Evolutionary conservation across 2,888 invertebrate genomes (phyloP).

Genomic region (Patella ulyssiponensis): DNA sequence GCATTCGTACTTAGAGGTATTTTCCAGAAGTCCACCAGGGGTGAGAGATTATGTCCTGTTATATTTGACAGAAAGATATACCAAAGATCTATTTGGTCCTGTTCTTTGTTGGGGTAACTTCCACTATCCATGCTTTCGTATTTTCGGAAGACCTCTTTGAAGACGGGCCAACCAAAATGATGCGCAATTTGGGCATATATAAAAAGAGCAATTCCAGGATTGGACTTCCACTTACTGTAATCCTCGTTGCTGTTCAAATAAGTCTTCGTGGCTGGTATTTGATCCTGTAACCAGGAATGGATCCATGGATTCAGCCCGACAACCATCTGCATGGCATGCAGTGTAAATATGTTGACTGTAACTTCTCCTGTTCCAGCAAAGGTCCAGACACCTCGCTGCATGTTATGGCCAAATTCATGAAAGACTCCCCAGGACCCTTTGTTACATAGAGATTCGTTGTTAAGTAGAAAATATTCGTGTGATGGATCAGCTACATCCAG

Average conservation of each 20-base stretch:
- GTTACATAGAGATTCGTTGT: not conserved
- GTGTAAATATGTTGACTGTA: not conserved
- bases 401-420: not conserved
- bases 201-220: not conserved
- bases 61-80: not conserved
- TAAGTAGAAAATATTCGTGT: not conserved
- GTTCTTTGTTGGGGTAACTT: not conserved
- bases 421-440: constrained; percentile 4
- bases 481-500: not conserved
- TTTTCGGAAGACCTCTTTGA: not conserved
- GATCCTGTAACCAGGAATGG: not conserved
- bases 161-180: not conserved
- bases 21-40: not conserved
- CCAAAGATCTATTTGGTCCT: constrained; percentile 4
- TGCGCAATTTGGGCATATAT: not conserved
- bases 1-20: not conserved
- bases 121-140: not conserved
- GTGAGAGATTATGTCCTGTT: not conserved
- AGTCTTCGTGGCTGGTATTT: not conserved
- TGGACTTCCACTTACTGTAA: not conserved
- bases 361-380: constrained; percentile 1
- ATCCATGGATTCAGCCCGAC: not conserved
- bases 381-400: not conserved
- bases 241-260: not conserved
- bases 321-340: not conserved